Evolutionary conservation across 23 tunicate species (phyloP), one percentile per base, ranked within the genome.

Genomic region (Ciona savignyi): DNA sequence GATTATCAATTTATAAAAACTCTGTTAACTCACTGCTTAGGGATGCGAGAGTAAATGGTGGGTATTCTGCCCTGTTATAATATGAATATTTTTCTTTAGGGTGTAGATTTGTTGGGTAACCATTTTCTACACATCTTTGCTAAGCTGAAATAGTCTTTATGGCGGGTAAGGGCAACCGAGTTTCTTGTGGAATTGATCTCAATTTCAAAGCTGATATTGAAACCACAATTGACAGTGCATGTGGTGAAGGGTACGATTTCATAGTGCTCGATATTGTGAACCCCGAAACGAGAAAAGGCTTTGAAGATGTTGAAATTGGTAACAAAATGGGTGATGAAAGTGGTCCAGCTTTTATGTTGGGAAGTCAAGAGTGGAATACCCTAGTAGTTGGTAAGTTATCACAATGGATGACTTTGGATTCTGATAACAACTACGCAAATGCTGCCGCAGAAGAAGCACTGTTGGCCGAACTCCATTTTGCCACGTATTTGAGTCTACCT

Each of bases 361-460:
- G 74, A 56, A 71, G 85, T 6, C 90, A 90, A 74, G 86, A 90
- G 24, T 90, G 97, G 97, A 49, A 81, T 49, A 51, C 79, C 22
- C 60, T 83, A 29, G 90, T 90, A 27, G 97, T 90, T 61, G 97
- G 90, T 49, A 83, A 84, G 70, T 28, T 90, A 25, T 90, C 97
- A 1, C 24, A 78, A 27, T 81, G 77, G 75, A 51, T 85, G 29
- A 35, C 66, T 20, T 65, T 71, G 30, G 34, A 70, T 3, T 67
- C 77, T 66, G 61, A 26, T 29, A 29, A 23, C 2, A 73, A 84
- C 65, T 15, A 15, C 0, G 69, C 79, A 25, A 70, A 75, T 20
- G 79, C 82, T 30, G 24, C 22, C 24, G 86, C 82, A 2, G 81
- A 78, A 48, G 73, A 75, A 34, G 75, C 82, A 24, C 62, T 80